phyloP scores from a whole-genome alignment of 2,113 vertebrate species.

The Cyanoderma ruficeps region DNA sequence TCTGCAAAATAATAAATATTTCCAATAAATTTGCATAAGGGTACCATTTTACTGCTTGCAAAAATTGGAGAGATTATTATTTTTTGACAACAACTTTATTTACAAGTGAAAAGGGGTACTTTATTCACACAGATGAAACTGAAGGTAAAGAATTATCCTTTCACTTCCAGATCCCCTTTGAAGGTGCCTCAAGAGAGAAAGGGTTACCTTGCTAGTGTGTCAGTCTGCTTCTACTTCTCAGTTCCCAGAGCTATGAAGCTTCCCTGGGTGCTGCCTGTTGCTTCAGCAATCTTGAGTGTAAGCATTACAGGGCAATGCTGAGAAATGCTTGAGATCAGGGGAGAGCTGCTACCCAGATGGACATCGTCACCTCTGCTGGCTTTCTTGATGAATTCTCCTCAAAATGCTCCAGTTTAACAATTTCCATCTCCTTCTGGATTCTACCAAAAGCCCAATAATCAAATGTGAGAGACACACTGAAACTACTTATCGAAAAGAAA shows the following conservation, averaged over 20 bases:
- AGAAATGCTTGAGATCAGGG: neutral
- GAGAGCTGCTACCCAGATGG: neutral
- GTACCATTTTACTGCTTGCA: neutral
- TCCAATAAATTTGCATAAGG: neutral
- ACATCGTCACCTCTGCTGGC: neutral
- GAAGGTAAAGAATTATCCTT: neutral
- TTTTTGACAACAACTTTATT: neutral
- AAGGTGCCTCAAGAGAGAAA: neutral
- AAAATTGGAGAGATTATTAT: neutral
- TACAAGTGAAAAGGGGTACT: neutral
- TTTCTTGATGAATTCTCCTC: neutral
- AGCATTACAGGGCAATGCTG: neutral
- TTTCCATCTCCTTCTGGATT: neutral
- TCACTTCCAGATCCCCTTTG: neutral
- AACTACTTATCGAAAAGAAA: neutral
- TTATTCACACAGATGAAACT: neutral
- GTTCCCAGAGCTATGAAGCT: neutral
- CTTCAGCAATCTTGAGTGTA: neutral
- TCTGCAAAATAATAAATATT: neutral
- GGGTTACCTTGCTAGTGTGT: neutral
- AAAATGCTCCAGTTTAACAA: neutral
- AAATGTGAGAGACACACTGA: neutral
- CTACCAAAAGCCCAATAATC: neutral
- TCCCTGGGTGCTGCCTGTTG: neutral
- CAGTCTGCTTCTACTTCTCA: neutral